These are phyloP conservation scores for Copidosoma floridanum DNA, from an alignment of 1,140 invertebrate species.

Conservation along the genomic window DNA sequence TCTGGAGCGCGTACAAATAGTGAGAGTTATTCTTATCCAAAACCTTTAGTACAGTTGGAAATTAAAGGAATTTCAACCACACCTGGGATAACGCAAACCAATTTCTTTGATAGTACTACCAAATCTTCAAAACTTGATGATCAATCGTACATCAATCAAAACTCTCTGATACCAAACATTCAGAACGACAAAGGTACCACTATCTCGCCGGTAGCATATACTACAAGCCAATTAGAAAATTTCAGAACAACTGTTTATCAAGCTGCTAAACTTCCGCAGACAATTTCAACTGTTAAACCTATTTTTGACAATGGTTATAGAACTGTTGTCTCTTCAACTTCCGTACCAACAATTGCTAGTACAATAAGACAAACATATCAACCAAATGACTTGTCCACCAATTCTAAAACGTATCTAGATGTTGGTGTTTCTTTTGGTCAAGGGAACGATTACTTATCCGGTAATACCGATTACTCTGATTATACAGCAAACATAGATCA, in stretches of 20 bases:
- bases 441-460: slow-evolving; percentile 19
- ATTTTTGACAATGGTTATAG: slow-evolving; percentile 34
- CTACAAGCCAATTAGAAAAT: slow-evolving; percentile 34
- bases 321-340: slow-evolving; percentile 33
- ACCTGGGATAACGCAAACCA: slow-evolving; percentile 1
- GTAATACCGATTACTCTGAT: slow-evolving; percentile 8
- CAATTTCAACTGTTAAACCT: slow-evolving; percentile 35
- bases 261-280: slow-evolving; percentile 33
- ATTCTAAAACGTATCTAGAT: slow-evolving; percentile 39
- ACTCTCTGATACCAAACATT: slow-evolving; percentile 24
- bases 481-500: slow-evolving; percentile 27
- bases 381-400: slow-evolving; percentile 15
- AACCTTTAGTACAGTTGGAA: slow-evolving; percentile 33
- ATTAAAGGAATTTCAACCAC: slow-evolving; percentile 11
- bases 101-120: slow-evolving; percentile 29
- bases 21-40: slow-evolving; percentile 36
- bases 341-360: slow-evolving; percentile 24
- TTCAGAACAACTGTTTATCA: slow-evolving; percentile 38
- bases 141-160: slow-evolving; percentile 34
- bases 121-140: slow-evolving; percentile 34
- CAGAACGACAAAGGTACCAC: no score
- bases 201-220: slow-evolving; percentile 33
- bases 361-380: slow-evolving; percentile 24
- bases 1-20: slow-evolving; percentile 5
- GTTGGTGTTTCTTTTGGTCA: slow-evolving; percentile 40